phyloP scores from a whole-genome alignment of 1,140 invertebrate genomes.

The Eurosta solidaginis region DNA sequence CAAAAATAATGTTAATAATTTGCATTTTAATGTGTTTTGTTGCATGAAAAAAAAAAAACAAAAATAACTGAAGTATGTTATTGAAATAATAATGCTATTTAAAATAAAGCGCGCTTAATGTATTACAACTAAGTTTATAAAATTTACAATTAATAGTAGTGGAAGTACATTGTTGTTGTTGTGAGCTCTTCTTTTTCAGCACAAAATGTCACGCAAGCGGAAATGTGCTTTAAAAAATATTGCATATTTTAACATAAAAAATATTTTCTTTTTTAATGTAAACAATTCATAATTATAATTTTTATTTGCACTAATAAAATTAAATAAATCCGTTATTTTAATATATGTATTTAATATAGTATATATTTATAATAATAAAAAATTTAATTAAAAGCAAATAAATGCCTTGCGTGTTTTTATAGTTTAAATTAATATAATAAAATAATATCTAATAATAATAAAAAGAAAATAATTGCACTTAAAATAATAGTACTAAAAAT shows the following conservation, averaged over 20 bases:
- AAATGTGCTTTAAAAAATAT: not conserved
- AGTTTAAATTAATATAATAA: not conserved
- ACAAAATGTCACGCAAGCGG: not conserved
- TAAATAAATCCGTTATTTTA: not conserved
- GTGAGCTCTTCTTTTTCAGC: conserved; percentile 17
- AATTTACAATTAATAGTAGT: not conserved
- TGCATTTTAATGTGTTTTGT: not conserved
- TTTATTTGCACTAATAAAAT: not conserved
- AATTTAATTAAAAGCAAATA: not conserved
- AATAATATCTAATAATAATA: not conserved
- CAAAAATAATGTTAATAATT: not conserved
- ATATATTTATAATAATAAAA: not conserved
- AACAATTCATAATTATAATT: not conserved
- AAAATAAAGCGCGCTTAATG: too few relatives aligned
- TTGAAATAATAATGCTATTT: too few relatives aligned
- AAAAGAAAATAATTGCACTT: not conserved
- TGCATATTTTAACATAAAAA: too few relatives aligned
- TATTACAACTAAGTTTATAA: not conserved
- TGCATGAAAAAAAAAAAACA: not conserved
- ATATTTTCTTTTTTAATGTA: not conserved
- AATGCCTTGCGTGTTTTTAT: not conserved
- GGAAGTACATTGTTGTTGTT: conserved; percentile 12
- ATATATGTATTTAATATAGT: not conserved
- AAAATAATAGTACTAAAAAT: not conserved
- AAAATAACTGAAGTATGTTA: too few relatives aligned